Conservation (phyloP, 2,888 invertebrate species). For the Hoplodrina ambigua region DNA sequence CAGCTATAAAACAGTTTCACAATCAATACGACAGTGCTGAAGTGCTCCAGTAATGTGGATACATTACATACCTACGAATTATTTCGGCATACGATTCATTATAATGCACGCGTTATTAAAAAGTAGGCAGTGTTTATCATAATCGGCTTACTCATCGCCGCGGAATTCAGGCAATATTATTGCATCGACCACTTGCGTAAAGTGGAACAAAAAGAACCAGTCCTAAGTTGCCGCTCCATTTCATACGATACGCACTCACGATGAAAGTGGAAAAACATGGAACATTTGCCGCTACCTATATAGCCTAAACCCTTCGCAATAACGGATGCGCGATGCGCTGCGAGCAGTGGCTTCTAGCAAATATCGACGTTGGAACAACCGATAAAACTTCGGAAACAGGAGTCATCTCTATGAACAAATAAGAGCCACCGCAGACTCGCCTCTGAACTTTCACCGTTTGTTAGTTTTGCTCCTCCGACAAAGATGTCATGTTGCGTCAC, state of each 20-base stretch:
- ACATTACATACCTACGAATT: slow-evolving; percentile 40
- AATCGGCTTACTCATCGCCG: slow-evolving; percentile 82
- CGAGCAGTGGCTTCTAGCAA: slow-evolving; percentile 23
- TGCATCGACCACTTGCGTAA: slow-evolving; percentile 86
- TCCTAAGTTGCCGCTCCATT: slow-evolving; percentile 84
- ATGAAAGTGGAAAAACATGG: slow-evolving; percentile 72
- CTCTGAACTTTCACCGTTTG: slow-evolving; percentile 87
- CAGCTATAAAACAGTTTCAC: slow-evolving; percentile 37
- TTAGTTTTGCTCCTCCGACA: slow-evolving; percentile 77
- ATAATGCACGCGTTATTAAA: slow-evolving; percentile 69
- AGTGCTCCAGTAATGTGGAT: slow-evolving; percentile 5
- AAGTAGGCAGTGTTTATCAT: slow-evolving; percentile 77
- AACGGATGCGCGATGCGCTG: slow-evolving; percentile 39
- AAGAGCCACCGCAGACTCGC: slow-evolving; percentile 48
- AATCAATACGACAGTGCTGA: slow-evolving; percentile 33
- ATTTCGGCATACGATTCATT: slow-evolving; percentile 67
- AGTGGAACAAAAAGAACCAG: slow-evolving; percentile 81
- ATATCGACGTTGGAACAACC: slow-evolving; percentile 51
- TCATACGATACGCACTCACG: slow-evolving; percentile 73
- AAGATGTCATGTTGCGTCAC: slow-evolving; percentile 81
- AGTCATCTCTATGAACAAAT: slow-evolving; percentile 55
- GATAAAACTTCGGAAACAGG: slow-evolving; percentile 51
- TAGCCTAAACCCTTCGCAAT: slow-evolving; percentile 59
- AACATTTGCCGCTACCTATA: slow-evolving; percentile 46
- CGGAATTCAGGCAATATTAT: slow-evolving; percentile 83